phyloP scores from a whole-genome alignment of 2,797 vertebrate genomes.

The Sebastes steindachneri region DNA sequence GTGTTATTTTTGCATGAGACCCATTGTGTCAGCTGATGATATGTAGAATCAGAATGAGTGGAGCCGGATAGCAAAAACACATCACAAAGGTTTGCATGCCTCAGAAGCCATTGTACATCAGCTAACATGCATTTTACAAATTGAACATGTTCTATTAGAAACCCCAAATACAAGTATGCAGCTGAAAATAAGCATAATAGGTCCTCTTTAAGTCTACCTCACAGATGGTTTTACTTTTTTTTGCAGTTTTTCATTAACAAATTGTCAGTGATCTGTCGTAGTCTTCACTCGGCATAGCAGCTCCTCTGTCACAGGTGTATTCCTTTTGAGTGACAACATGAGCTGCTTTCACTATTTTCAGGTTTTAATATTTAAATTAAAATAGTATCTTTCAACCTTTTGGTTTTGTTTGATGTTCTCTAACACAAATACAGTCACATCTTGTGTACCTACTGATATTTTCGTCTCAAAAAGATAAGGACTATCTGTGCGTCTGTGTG shows the following conservation, averaged over 20 bases:
- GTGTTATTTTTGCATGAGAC: neutral
- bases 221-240: neutral
- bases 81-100: neutral
- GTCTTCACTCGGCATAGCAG: neutral
- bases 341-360: slow-evolving; percentile 11
- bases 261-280: neutral
- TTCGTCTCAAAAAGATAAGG: neutral
- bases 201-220: neutral
- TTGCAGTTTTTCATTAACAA: slow-evolving; percentile 4
- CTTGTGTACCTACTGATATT: neutral
- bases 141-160: too few relatives aligned
- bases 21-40: neutral
- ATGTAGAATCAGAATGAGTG: neutral
- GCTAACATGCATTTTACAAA: neutral
- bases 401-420: slow-evolving; percentile 13
- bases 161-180: too few relatives aligned
- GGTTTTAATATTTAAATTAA: neutral
- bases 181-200: too few relatives aligned
- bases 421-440: neutral
- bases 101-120: neutral
- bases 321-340: neutral
- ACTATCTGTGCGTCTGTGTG: neutral
- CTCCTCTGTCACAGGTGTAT: neutral
- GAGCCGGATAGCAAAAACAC: neutral
- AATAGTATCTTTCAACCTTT: neutral